Evolutionary conservation across 1,140 invertebrate genomes (phyloP), one percentile per base, ranked within the genome.

Genomic region (Drosophila tropicalis): DNA sequence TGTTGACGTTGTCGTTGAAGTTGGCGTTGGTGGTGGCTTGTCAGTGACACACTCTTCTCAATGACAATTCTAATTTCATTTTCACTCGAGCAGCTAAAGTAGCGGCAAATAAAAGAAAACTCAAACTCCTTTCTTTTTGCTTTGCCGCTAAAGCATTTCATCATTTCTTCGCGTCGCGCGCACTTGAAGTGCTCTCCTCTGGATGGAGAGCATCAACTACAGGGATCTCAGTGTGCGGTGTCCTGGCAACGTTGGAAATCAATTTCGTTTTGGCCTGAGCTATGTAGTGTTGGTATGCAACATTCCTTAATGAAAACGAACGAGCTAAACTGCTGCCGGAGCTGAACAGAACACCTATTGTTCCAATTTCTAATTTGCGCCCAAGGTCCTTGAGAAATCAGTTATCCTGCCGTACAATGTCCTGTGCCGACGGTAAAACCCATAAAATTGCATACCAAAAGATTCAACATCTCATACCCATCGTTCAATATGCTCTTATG

Each of bases 61-160:
- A 70, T 81, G 84, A 73, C 83, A 87, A 87, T 87, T 87, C 83
- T 83, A 91, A 90, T 90, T 90, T 90, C 77, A 81, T 83, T 90
- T 90, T 74, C 79, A 72, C 74, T 69, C 41, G 61, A 25, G 39
- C 44, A 19, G 34, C 34, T 36, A 36, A 36, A 36, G 34, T 9
- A 12, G 34, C 34, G 75, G 69, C 73, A 74, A 73, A 55, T 69
- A 70, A 51, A 79, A 19, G 54, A 67, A 64, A 70, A 51, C 44
- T 51, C 44, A 39, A 44, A 47, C 58, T 64, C 70, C 66, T 74
- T 83, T 34, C 62, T 66, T 57, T 57, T 7, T 67, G 17, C 44
- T 51, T 51, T 62, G 47, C 36, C 66, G 32, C 32, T 61, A 54
- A 78, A 55, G 75, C 83, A 87, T 83, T 89, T 84, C 80, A 17